Base-by-base conservation (phyloP, 1,140 invertebrate species). In the Drosophila lacteicornis region DNA sequence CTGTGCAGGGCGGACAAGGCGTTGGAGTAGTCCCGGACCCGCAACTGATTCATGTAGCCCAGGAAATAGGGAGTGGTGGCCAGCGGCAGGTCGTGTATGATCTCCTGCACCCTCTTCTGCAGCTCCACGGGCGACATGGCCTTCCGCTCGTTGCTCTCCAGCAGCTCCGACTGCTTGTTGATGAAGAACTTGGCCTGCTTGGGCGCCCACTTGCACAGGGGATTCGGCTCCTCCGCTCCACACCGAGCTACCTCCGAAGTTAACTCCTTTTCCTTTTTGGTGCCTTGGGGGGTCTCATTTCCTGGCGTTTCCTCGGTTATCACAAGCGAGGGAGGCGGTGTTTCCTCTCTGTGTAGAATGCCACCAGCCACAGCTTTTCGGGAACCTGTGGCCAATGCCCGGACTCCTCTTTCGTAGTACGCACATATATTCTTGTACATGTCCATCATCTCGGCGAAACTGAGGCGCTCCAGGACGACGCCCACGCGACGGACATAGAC, bases 11-110 rank as follows among this genome's bases (percentile, higher is more conserved):
- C 96, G 78, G 97, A 95, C 61, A 97, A 92, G 0, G 97, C 96
- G 3, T 97, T 97, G 87, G 96, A 96, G 91, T 97, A 97, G 92
- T 99, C 98, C 84, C 96, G 96, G 4, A 97, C 95, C 33, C 98
- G 93, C 45, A 98, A 92, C 84, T 96, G 97, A 93, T 98, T 99
- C 79, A 99, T 93, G 91, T 98, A 99, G 83, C 96, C 97, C 33
- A 99, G 93, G 91, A 97, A 98, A 94, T 98, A 97, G 95, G 97
- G 96, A 93, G 98, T 97, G 12, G 97, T 95, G 91, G 96, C 95
- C 56, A 97, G 95, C 17, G 97, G 97, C 93, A 97, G 96, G 74
- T 96, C 95, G 82, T 95, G 94, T 45, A 98, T 94, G 47, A 98
- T 95, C 86, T 96, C 95, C 79, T 94, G 94, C 38, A 98, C 95